phyloP scores from a whole-genome alignment of 2,797 vertebrate genomes.

The Onychomys leucogaster region DNA sequence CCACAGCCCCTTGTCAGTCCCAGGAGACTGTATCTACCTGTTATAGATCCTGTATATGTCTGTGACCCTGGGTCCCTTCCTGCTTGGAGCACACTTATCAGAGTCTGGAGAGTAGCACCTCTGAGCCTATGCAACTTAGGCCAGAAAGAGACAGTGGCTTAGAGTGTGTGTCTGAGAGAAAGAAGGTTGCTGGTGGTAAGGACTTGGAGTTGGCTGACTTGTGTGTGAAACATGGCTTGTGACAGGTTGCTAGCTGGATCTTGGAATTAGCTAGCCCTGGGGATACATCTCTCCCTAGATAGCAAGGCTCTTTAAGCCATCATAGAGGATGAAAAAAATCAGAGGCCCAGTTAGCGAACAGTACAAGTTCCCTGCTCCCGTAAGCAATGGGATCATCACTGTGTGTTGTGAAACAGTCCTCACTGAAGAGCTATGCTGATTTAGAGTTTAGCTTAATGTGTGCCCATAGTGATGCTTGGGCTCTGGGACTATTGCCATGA shows the following conservation, averaged over 20 bases:
- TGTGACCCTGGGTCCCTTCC: neutral
- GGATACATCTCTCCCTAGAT: neutral
- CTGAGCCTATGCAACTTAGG: neutral
- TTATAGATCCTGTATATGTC: neutral
- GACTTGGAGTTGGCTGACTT: neutral
- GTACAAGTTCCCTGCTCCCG: neutral
- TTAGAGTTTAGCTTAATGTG: fast-evolving
- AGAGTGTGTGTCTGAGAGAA: neutral
- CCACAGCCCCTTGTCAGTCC: too few relatives aligned
- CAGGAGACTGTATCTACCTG: neutral
- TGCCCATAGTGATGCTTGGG: fast-evolving
- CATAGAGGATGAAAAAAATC: neutral
- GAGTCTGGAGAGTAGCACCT: neutral
- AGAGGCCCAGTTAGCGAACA: fast-evolving
- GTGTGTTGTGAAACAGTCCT: fast-evolving
- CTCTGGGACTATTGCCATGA: neutral
- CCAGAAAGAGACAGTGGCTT: too few relatives aligned
- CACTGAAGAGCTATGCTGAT: fast-evolving
- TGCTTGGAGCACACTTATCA: neutral
- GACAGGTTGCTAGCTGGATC: too few relatives aligned
- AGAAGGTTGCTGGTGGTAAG: fast-evolving
- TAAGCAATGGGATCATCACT: fast-evolving
- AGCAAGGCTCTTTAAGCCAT: neutral
- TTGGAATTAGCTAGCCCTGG: neutral
- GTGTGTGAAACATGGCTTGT: fast-evolving